Conservation (phyloP, 2,797 vertebrate species). For the Sebastes aleutianus region DNA sequence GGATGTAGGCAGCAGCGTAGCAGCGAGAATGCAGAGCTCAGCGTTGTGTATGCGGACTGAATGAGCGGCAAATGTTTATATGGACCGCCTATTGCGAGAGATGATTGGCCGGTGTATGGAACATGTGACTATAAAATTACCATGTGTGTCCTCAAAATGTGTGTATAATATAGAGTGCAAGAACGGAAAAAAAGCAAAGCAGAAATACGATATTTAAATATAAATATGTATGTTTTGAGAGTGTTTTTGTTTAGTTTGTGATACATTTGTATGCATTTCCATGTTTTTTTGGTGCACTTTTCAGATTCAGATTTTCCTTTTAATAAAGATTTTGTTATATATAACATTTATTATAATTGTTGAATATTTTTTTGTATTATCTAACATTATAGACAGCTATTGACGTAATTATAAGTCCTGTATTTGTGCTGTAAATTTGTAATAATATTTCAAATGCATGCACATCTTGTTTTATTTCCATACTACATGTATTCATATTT, state of each 20-base stretch:
- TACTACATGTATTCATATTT: not conserved
- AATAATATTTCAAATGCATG: not conserved
- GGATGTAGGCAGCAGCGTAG: not conserved
- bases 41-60: not conserved
- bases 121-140: not conserved
- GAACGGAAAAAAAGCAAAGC: not conserved
- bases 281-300: not conserved
- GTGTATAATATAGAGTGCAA: not conserved
- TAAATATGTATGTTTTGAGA: not conserved
- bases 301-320: no score
- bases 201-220: not conserved
- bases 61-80: not conserved
- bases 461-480: not conserved
- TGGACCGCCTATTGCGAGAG: not conserved
- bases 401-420: not conserved
- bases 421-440: not conserved
- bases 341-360: not conserved
- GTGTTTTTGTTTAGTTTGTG: not conserved
- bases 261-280: not conserved
- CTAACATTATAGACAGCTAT: not conserved
- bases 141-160: not conserved
- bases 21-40: not conserved
- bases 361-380: not conserved
- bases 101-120: not conserved
- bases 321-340: not conserved